These are phyloP conservation scores for Cosmia trapezina DNA, from an alignment of 2,888 invertebrate species.

Conservation along the genomic window DNA sequence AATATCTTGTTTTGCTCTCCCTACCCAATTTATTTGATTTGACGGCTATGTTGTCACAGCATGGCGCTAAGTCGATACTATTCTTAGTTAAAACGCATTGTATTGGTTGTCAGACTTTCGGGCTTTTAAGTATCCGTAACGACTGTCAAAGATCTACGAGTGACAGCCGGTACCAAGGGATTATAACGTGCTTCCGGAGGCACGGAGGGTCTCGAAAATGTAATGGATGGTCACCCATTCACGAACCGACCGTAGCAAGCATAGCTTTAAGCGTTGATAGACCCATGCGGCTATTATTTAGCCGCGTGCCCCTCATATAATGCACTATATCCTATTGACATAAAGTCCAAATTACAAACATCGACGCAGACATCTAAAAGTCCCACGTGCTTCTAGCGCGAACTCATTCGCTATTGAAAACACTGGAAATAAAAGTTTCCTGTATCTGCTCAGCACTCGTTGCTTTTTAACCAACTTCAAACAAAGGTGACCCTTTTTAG, in stretches of 20 bases:
- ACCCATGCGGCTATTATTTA: no score
- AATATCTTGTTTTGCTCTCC: no score
- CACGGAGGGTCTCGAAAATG: background rate
- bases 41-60: no score
- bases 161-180: no score
- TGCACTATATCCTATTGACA: background rate
- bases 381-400: background rate
- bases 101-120: background rate
- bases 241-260: background rate
- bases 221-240: background rate
- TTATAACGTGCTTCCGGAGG: background rate
- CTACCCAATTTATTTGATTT: no score
- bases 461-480: background rate
- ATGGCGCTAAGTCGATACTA: no score
- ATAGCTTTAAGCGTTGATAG: no score
- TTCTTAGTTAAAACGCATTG: no score
- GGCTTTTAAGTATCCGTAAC: background rate
- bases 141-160: background rate
- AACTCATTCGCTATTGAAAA: background rate
- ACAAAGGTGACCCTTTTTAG: no score
- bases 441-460: background rate
- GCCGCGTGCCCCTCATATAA: background rate
- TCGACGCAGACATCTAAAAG: background rate
- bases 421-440: background rate
- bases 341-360: background rate